Conservation (phyloP, 1,140 invertebrate species). For the Patella vulgata region DNA sequence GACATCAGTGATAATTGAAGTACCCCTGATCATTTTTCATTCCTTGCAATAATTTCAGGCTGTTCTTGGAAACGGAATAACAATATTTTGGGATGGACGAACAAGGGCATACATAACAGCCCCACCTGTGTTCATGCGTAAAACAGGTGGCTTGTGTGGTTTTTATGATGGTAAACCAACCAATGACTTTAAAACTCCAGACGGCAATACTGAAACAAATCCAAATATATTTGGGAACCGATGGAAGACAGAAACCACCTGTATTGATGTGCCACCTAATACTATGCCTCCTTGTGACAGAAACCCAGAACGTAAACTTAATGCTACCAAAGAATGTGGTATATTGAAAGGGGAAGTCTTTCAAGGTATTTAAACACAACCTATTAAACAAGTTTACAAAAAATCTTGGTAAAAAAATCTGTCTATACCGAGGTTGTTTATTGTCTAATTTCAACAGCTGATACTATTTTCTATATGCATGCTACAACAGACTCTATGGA, state of each 20-base stretch:
- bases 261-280: slow-evolving; percentile 70
- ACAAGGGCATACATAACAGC: slow-evolving; percentile 84
- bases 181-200: slow-evolving; percentile 88
- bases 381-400: no score
- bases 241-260: slow-evolving; percentile 84
- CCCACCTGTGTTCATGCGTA: slow-evolving; percentile 76
- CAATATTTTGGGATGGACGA: slow-evolving; percentile 76
- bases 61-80: slow-evolving; percentile 78
- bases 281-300: slow-evolving; percentile 44
- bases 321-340: slow-evolving; percentile 49
- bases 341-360: slow-evolving; percentile 52
- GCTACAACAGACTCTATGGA: no score
- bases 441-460: no score
- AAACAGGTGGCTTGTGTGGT: slow-evolving; percentile 81
- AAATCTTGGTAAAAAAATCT: no score
- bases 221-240: slow-evolving; percentile 84
- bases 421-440: no score
- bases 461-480: no score
- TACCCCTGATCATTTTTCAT: no score
- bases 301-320: slow-evolving; percentile 43
- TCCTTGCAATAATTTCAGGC: slow-evolving; percentile 74
- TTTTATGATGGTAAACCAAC: slow-evolving; percentile 87
- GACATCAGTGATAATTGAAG: no score
- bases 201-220: slow-evolving; percentile 81
- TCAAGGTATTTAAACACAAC: slow-evolving; percentile 40